These are phyloP conservation scores for Leptonema lineaticorne DNA, from an alignment of 1,140 invertebrate genomes.

Conservation along the genomic window DNA sequence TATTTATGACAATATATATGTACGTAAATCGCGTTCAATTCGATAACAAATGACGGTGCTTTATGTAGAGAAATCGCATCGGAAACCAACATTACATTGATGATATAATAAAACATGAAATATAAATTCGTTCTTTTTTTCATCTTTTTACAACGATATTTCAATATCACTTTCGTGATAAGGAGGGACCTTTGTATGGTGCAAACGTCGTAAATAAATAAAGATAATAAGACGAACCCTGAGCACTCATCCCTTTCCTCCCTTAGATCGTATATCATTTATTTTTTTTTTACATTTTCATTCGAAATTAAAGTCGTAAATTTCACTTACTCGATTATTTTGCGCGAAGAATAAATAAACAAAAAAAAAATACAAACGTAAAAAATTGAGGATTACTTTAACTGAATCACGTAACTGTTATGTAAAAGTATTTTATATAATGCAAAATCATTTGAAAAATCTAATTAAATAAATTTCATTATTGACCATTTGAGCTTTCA, in stretches of 20 bases:
- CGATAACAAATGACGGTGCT: constrained; percentile 38
- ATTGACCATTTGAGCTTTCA: neutral
- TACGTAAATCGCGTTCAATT: constrained; percentile 34
- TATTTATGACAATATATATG: constrained; percentile 29
- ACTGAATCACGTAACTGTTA: constrained; percentile 24
- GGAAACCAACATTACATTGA: constrained; percentile 38
- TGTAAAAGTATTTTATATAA: constrained; percentile 40
- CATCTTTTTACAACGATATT: no score
- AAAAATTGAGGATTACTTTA: constrained; percentile 23
- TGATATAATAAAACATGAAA: constrained; percentile 40
- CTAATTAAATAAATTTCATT: neutral
- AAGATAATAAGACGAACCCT: no score
- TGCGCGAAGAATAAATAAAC: constrained; percentile 20
- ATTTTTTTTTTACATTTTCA: no score
- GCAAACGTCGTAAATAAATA: no score
- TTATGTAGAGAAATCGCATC: constrained; percentile 37
- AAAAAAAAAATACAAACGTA: constrained; percentile 33
- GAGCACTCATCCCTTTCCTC: no score
- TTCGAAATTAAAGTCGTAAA: neutral
- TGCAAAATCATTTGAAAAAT: neutral
- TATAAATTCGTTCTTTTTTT: constrained; percentile 32
- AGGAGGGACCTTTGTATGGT: no score
- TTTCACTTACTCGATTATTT: neutral
- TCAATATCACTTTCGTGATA: no score
- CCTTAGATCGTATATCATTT: no score